Percentiles rank a stretch among this genome's conserved stretches.
Conservation (phyloP, 2,797 vertebrate genomes). For the Oryzias sinensis region DNA sequence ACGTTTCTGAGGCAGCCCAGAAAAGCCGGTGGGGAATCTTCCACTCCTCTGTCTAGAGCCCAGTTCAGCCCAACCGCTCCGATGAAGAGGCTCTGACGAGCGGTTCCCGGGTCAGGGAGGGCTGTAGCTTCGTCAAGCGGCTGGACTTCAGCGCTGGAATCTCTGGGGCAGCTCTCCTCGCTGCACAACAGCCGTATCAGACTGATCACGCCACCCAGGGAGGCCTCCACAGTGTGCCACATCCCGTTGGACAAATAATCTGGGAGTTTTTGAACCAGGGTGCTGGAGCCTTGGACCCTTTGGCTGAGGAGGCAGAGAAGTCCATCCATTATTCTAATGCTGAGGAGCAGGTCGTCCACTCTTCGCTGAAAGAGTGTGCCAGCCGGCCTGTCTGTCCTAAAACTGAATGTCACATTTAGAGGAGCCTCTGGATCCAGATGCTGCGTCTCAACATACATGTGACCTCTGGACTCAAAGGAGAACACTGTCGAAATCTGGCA, state of each 20-base stretch:
- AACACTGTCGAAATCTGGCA: constrained; percentile 84
- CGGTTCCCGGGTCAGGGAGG: constrained; percentile 54
- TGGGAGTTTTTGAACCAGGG: constrained; percentile 67
- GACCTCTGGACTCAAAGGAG: constrained; percentile 83
- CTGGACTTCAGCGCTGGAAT: constrained; percentile 41
- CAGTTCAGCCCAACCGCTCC: constrained; percentile 67
- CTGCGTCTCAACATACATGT: constrained; percentile 74
- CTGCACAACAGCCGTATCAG: constrained; percentile 78
- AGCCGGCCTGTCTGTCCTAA: constrained; percentile 78
- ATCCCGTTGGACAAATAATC: constrained; percentile 77
- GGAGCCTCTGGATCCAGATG: constrained; percentile 45
- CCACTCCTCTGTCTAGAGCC: constrained; percentile 21
- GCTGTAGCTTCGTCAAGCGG: constrained; percentile 38
- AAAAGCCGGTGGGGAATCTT: constrained; percentile 70
- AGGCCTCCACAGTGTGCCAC: constrained; percentile 87
- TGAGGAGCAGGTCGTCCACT: constrained; percentile 69
- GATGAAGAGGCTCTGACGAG: constrained; percentile 77
- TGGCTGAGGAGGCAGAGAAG: constrained; percentile 73
- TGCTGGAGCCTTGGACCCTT: constrained; percentile 57
- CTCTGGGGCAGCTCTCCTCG: constrained; percentile 68
- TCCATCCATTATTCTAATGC: constrained; percentile 79
- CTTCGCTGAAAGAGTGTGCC: constrained; percentile 78
- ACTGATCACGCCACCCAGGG: constrained; percentile 73
- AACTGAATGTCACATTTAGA: constrained; percentile 81
- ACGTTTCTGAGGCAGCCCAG: constrained; percentile 91